Evolutionary conservation across 2,888 invertebrate species (phyloP), one percentile per base, ranked within the genome.

Genomic region (Leptothorax acervorum): DNA sequence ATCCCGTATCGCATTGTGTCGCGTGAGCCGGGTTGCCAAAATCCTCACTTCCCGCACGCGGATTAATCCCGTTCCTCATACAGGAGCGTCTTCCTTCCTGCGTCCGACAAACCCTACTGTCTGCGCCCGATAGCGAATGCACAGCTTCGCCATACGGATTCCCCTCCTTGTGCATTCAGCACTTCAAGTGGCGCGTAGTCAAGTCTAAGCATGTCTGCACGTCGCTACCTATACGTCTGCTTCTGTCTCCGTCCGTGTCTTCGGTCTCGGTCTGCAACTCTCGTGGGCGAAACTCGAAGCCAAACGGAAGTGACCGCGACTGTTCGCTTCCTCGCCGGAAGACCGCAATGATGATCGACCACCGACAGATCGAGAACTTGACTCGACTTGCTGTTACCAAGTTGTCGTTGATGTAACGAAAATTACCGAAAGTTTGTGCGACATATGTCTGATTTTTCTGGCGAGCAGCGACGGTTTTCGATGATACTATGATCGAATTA

Each of bases 11-110:
- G 78, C 66, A 66, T 78, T 53, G 53, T 55, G 45, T 70, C 70
- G 68, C 55, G n/a, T 42, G 31, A 39, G 28, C 42, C 31, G n/a
- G 74, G 53, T 65, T 76, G 65, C 76, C 79, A 73, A 81, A 81
- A 60, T 81, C 48, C 57, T 79, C 57, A 6, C 45, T 76, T 76
- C 57, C 57, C 45, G 42, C n/a, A 55, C 31, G 45, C 48, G 60
- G 42, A 81, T 81, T 73, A 81, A 81, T 73, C 73, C 48, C 60
- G 48, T 79, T 73, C 18, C 73, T 73, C 79, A 73, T 60, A 9
- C 60, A 18, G 28, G 12, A 73, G 12, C 60, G 28, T 73, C 71
- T 57, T 71, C 79, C 71, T 79, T 71, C 79, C 79, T 28, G 60
- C 8, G 45, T 23, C 31, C 18, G 42, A 60, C 23, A 23, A 57